Base-by-base conservation (phyloP, 2,113 vertebrate genomes). In the Oryzias curvinotus region DNA sequence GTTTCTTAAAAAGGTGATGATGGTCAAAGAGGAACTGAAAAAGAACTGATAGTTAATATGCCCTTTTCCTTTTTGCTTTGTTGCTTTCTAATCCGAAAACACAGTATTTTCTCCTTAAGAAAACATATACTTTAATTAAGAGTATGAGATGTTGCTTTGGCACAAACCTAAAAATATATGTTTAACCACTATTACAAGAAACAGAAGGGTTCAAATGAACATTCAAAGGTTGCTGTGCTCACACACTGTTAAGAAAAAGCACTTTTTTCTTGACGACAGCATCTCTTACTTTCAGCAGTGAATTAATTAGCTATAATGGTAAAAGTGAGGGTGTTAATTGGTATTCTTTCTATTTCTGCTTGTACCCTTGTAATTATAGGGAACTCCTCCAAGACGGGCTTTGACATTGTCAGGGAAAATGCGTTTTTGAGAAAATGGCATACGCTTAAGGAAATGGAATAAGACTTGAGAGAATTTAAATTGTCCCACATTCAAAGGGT, bases 261-360 rank as follows among this genome's bases (percentile, higher is more conserved):
- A 51, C 25, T 73, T 67, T 70, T 84, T 67, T 62, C 71, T 14
- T 25, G 47, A 42, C 14, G 57, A n/a, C 13, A 60, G 19, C 62
- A 44, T 77, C 65, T 84, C 76, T 55, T 77, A 60, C 56, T 61
- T 72, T 71, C 41, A 56, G 70, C 82, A 73, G 44, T 77, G 86
- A 85, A 90, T 90, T 83, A 62, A 90, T 88, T 79, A 82, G 77
- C 55, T 49, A 53, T 50, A 69, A 71, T 65, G 69, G 63, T 53
- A 72, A 28, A n/a, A 28, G 55, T 4, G 23, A 65, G 67, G 71
- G 84, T 88, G 89, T 79, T 82, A 82, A 89, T 87, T 62, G 83
- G 26, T 56, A 62, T 72, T 71, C 59, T 81, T 62, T 80, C 61
- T 49, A 17, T 75, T 72, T 78, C 71, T 66, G 57, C 52, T 78